phyloP scores from a whole-genome alignment of 2,797 vertebrate genomes.

The Pitangus sulphuratus region DNA sequence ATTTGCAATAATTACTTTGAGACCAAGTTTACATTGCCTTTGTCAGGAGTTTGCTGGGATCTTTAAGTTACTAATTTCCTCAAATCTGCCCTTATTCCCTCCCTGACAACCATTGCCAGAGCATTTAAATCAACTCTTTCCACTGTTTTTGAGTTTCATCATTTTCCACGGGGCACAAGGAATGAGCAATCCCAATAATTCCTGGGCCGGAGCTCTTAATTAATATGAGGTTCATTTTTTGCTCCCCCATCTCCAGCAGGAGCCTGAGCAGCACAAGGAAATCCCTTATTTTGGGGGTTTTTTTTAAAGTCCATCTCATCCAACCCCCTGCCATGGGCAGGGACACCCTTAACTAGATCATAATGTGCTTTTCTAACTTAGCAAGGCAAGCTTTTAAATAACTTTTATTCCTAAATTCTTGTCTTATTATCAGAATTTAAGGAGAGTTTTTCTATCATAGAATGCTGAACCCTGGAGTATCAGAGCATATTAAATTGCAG shows the following conservation, averaged over 20 bases:
- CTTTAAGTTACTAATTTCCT: not conserved
- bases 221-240: not conserved
- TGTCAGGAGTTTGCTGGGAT: slow-evolving; percentile 24
- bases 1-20: slow-evolving; percentile 51
- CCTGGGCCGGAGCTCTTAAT: not conserved
- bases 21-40: slow-evolving; percentile 25
- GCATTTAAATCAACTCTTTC: not conserved
- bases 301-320: not conserved
- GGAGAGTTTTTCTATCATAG: accelerated
- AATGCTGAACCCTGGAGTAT: not conserved
- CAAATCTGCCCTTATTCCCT: not conserved
- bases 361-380: accelerated
- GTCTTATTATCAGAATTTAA: not conserved
- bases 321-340: accelerated
- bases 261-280: not conserved
- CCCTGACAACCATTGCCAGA: not conserved
- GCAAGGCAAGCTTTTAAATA: not conserved
- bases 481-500: not conserved
- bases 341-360: not conserved
- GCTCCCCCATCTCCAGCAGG: not conserved
- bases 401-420: not conserved
- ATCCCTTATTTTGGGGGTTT: not conserved
- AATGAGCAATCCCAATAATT: not conserved
- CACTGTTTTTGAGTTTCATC: not conserved
- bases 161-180: not conserved